Base-by-base conservation (phyloP, 1,140 invertebrate genomes). In the Pteromalus puparum region DNA sequence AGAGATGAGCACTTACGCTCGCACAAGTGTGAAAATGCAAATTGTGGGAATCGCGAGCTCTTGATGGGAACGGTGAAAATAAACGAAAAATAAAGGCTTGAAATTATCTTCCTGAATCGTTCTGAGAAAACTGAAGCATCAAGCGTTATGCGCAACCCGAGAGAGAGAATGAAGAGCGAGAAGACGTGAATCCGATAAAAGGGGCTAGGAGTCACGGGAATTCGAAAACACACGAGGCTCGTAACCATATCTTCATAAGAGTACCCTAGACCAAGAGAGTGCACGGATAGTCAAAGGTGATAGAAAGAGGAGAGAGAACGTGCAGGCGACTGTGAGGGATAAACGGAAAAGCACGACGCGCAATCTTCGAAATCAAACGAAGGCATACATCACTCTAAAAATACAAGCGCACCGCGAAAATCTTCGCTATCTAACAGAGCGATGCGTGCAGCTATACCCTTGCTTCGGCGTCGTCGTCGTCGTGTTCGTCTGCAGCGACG, bases 291-390 rank as follows among this genome's bases (percentile, higher is more conserved):
- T 12, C 18, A n/a, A 72, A 72, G 80, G 18, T 30, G 68, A 72
- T 81, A 72, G 70, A 74, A 10, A 28, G 21, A 38, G 38, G 13
- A 42, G n/a, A 78, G 34, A 84, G 34, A 84, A 53, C 46, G 38
- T 10, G 38, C n/a, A n/a, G n/a, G 2, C 24, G 70, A 3, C 24
- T 28, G 28, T 9, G 28, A 65, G 24, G 1, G 72, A 81, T 38
- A 65, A 77, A 79, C 81, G 68, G 38, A 70, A 61, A 28, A 81
- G 24, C 81, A 83, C 76, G 87, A 83, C 77, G 86, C 84, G 87
- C 86, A 86, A 91, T 91, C 86, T 89, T 89, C 87, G 87, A 87
- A 91, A 90, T 90, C 90, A 90, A 90, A 90, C 89, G 87, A 87
- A 90, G 85, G 67, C 89, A 86, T 90, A 88, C 82, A 89, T 89